Base-by-base conservation (phyloP, 2,888 invertebrate genomes). In the Catotricha subobsoleta region DNA sequence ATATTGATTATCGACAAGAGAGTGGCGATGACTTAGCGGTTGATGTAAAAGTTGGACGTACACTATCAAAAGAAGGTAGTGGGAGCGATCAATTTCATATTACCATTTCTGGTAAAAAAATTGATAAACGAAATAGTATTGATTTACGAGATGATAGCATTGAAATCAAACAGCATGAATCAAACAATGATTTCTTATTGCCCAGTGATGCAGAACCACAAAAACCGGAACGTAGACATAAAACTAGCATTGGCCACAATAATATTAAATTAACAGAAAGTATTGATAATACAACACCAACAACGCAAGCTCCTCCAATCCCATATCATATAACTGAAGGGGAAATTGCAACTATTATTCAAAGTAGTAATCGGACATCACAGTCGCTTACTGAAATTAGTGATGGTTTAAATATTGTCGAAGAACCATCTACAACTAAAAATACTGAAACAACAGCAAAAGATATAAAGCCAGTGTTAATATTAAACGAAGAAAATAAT, bases 101-200 rank as follows among this genome's bases (percentile, higher is more conserved):
- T 48, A 60, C 59, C 37, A 57, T 59, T 41, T 55, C 56, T 13
- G 57, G 59, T 25, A 58, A 58, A 48, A 54, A 59, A 53, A 51
- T 51, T 30, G 25, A 39, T 10, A 51, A 43, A 42, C 48, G 47
- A 47, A 43, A 49, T 38, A 48, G 48, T n/a, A n/a, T n/a, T n/a
- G n/a, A n/a, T n/a, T n/a, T n/a, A n/a, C n/a, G n/a, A n/a, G n/a
- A n/a, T n/a, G n/a, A n/a, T n/a, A n/a, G n/a, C n/a, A n/a, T n/a
- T n/a, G n/a, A n/a, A n/a, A n/a, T n/a, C n/a, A n/a, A n/a, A n/a
- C n/a, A n/a, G n/a, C n/a, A n/a, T n/a, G n/a, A n/a, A n/a, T n/a
- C n/a, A n/a, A n/a, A n/a, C n/a, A n/a, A n/a, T n/a, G n/a, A n/a
- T n/a, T n/a, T n/a, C n/a, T n/a, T n/a, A n/a, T n/a, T n/a, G n/a